These are phyloP conservation scores for Ophiodon elongatus DNA, from an alignment of 2,113 vertebrate genomes.

Conservation along the genomic window DNA sequence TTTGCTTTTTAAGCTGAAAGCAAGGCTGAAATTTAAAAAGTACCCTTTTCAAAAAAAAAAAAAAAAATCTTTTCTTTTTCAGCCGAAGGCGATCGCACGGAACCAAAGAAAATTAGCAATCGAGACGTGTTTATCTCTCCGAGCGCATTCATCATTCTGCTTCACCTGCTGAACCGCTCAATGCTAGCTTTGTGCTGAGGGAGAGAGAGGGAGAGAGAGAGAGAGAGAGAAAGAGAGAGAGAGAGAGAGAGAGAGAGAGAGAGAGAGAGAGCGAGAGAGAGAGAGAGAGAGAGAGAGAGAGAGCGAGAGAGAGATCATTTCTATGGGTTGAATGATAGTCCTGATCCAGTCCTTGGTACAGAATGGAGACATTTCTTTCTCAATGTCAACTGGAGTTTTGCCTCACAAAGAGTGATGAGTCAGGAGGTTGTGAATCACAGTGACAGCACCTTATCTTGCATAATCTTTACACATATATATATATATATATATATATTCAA, in stretches of 20 bases:
- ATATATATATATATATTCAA: no score
- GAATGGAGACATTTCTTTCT: background rate
- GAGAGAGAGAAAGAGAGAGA: no score
- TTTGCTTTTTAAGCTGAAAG: background rate
- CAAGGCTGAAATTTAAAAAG: background rate
- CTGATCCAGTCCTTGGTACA: background rate
- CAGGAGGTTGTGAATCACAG: background rate
- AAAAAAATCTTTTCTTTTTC: background rate
- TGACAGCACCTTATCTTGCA: background rate
- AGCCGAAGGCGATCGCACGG: background rate
- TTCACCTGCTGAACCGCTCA: conserved; percentile 7
- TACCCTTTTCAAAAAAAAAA: background rate
- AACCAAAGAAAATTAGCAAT: background rate
- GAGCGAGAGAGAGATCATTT: background rate
- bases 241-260: no score
- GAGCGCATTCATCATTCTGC: background rate
- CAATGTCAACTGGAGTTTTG: conserved; percentile 22
- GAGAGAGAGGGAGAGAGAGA: background rate
- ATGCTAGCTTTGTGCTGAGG: conserved; percentile 13
- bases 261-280: background rate
- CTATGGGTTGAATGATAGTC: conserved; percentile 14
- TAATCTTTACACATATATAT: background rate
- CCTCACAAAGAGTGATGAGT: conserved; percentile 14
- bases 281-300: no score
- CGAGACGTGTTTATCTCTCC: background rate